Conservation (phyloP, 92 coral and sea anemone species). For the Chrysogorgia sp. region DNA sequence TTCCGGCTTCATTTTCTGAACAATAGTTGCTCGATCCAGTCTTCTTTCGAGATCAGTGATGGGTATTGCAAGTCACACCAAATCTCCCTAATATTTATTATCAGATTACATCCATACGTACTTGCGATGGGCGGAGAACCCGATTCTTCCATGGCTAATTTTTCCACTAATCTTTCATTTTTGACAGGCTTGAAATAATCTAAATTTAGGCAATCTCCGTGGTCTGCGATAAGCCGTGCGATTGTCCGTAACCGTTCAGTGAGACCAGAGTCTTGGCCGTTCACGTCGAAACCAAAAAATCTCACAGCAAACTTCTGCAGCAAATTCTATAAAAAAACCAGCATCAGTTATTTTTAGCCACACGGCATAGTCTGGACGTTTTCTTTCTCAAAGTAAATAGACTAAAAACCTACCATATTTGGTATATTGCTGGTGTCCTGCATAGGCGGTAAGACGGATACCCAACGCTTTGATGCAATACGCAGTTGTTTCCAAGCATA, state of each 20-base stretch:
- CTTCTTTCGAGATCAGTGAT: too few relatives aligned
- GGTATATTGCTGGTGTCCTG: not conserved
- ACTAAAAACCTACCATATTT: conserved; percentile 8
- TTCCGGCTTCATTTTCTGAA: too few relatives aligned
- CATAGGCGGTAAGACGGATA: not conserved
- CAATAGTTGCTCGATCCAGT: too few relatives aligned
- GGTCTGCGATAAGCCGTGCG: conserved; percentile 12
- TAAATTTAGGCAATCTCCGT: conserved; percentile 31
- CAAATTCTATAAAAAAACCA: not conserved
- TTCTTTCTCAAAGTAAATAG: not conserved
- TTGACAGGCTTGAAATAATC: conserved; percentile 32
- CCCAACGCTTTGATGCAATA: not conserved
- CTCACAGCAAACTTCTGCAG: conserved; percentile 2
- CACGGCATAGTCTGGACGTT: too few relatives aligned
- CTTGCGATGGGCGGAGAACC: conserved; percentile 33
- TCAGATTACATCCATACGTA: not conserved
- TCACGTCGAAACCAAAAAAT: not conserved
- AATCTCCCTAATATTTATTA: too few relatives aligned
- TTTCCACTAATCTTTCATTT: conserved; percentile 21
- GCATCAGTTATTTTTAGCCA: not conserved
- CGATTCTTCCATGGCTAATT: not conserved
- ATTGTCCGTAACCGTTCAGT: not conserved
- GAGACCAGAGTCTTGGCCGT: not conserved
- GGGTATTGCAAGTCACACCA: too few relatives aligned
- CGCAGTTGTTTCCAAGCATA: conserved; percentile 26